phyloP scores from a whole-genome alignment of 2,113 vertebrate species.

The Trinectes maculatus region DNA sequence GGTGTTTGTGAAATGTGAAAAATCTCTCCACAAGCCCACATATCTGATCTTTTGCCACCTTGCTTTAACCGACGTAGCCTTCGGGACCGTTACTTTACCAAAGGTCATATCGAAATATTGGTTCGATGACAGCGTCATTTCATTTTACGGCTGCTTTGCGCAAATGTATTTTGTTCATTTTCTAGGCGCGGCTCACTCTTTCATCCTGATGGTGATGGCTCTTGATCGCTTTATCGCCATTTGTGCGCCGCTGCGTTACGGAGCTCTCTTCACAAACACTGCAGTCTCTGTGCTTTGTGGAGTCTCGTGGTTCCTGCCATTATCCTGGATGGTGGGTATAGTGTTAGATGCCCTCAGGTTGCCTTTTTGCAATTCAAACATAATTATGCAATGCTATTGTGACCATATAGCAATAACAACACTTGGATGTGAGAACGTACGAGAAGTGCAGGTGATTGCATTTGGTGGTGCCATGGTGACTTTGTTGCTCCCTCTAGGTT shows the following conservation, averaged over 20 bases:
- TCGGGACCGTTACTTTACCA: constrained; percentile 65
- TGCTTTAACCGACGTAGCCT: constrained; percentile 64
- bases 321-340: constrained; percentile 33
- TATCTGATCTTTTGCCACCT: constrained; percentile 72
- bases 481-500: constrained; percentile 61
- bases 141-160: constrained; percentile 59
- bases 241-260: constrained; percentile 64
- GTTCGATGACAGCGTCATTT: constrained; percentile 48
- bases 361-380: constrained; percentile 66
- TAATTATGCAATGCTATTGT: constrained; percentile 72
- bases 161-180: constrained; percentile 76
- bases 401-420: constrained; percentile 51
- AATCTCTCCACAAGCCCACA: constrained; percentile 67
- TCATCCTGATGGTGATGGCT: constrained; percentile 74
- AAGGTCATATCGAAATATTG: constrained; percentile 64
- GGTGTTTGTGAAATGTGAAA: constrained; percentile 49
- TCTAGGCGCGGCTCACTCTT: constrained; percentile 56
- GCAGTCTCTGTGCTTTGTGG: constrained; percentile 54
- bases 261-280: constrained; percentile 50
- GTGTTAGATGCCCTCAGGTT: constrained; percentile 22
- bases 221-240: constrained; percentile 71
- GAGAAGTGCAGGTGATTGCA: not conserved
- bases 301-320: constrained; percentile 51
- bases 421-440: constrained; percentile 49
- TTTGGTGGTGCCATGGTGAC: constrained; percentile 54